Percentiles rank a stretch among this genome's conserved stretches.
Conservation (phyloP, 1,140 invertebrate species). For the Fopius arisanus region DNA sequence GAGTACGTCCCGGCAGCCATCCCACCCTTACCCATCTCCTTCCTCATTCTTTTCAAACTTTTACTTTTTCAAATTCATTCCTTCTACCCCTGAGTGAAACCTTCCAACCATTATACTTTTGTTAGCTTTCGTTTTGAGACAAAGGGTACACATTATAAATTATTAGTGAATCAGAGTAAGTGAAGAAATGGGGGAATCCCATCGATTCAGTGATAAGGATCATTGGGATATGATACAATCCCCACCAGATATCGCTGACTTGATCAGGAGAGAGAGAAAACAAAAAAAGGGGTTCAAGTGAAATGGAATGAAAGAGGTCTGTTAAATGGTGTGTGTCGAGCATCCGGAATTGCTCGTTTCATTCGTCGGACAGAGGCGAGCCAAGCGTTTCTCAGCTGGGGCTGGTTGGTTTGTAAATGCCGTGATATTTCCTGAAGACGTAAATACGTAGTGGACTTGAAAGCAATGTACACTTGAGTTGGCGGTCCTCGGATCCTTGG, state of each 20-base stretch:
- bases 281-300: constrained; percentile 36
- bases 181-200: too few species aligned
- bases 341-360: constrained; percentile 50
- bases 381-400: not conserved
- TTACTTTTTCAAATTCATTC: constrained; percentile 33
- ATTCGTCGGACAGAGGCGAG: constrained; percentile 12
- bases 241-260: not conserved
- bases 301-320: constrained; percentile 27
- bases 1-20: constrained; percentile 19
- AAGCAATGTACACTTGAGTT: constrained; percentile 56
- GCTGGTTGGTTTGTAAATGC: constrained; percentile 33
- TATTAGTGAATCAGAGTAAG: not conserved
- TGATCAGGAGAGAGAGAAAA: constrained; percentile 27
- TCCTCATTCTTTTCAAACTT: not conserved
- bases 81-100: not conserved
- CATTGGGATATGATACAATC: not conserved
- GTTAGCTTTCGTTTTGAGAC: constrained; percentile 15
- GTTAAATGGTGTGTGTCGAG: constrained; percentile 62
- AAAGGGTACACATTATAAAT: constrained; percentile 21
- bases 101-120: constrained; percentile 8
- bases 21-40: constrained; percentile 28
- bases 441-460: constrained; percentile 55
- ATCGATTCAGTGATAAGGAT: too few species aligned
- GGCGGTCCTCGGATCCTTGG: constrained; percentile 33
- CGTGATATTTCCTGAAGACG: constrained; percentile 60